phyloP scores from a whole-genome alignment of 2,888 invertebrate genomes.

The Tinea semifulvella region DNA sequence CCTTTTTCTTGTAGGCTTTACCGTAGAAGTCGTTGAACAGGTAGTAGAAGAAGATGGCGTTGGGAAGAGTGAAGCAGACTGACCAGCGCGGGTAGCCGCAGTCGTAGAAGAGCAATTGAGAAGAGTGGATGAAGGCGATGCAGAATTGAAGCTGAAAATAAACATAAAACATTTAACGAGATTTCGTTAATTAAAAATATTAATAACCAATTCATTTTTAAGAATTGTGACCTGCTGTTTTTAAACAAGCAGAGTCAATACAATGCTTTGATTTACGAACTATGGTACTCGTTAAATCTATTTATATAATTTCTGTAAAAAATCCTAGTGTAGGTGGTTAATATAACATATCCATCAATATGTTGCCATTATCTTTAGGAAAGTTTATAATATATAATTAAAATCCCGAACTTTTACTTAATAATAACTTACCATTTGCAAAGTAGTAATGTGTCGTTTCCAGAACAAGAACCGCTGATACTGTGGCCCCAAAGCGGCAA shows the following conservation, averaged over 20 bases:
- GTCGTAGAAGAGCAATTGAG: constrained; percentile 84
- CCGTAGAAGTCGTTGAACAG: constrained; percentile 93
- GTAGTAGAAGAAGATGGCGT: constrained; percentile 92
- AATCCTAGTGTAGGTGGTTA: no score
- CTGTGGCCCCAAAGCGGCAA: constrained; percentile 88
- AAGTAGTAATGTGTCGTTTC: constrained; percentile 90
- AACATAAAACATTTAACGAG: constrained; percentile 14
- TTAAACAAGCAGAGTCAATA: no score
- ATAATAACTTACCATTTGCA: constrained; percentile 80
- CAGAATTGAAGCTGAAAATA: constrained; percentile 87
- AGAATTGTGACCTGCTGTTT: no score
- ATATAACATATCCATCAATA: no score
- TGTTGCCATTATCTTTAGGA: no score
- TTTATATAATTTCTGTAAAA: no score
- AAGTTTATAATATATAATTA: no score
- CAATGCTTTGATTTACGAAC: no score
- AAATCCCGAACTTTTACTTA: not conserved
- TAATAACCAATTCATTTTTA: not conserved
- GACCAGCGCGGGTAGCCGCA: constrained; percentile 90
- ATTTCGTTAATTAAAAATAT: not conserved
- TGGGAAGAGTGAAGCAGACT: constrained; percentile 84
- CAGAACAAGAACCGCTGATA: constrained; percentile 91
- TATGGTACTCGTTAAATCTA: no score
- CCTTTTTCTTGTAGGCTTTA: constrained; percentile 69
- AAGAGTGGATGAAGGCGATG: constrained; percentile 85